Conservation (phyloP, 2,113 vertebrate genomes). For the Lophura nycthemera region DNA sequence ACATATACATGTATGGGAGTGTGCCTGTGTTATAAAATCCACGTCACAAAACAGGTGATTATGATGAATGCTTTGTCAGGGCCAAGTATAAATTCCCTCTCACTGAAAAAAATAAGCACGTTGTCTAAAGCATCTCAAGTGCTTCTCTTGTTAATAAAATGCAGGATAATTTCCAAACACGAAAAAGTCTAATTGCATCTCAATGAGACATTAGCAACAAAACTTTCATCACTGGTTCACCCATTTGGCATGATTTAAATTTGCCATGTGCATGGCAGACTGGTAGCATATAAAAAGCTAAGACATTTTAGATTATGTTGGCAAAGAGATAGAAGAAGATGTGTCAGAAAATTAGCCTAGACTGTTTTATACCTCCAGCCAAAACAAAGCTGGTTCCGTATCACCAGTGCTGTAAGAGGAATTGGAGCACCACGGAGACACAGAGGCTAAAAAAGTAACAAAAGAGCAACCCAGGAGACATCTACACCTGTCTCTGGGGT, state of each 20-base stretch:
- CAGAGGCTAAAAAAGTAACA: not conserved
- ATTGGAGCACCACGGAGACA: not conserved
- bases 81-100: not conserved
- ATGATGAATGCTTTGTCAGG: not conserved
- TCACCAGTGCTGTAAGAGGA: not conserved
- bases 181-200: not conserved
- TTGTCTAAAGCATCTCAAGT: not conserved
- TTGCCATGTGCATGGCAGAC: not conserved
- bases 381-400: slow-evolving; percentile 3
- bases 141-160: not conserved
- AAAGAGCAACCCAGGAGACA: slow-evolving; percentile 19
- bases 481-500: not conserved
- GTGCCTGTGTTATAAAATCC: not conserved
- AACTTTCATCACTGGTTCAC: not conserved
- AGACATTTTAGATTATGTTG: not conserved
- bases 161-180: not conserved
- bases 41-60: not conserved
- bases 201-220: not conserved
- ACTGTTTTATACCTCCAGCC: not conserved
- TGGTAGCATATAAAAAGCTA: not conserved
- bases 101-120: not conserved
- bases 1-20: not conserved
- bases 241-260: not conserved
- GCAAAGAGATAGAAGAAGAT: not conserved
- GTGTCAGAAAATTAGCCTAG: not conserved